phyloP scores from a whole-genome alignment of 1,140 invertebrate genomes.

The Papilio helenus region DNA sequence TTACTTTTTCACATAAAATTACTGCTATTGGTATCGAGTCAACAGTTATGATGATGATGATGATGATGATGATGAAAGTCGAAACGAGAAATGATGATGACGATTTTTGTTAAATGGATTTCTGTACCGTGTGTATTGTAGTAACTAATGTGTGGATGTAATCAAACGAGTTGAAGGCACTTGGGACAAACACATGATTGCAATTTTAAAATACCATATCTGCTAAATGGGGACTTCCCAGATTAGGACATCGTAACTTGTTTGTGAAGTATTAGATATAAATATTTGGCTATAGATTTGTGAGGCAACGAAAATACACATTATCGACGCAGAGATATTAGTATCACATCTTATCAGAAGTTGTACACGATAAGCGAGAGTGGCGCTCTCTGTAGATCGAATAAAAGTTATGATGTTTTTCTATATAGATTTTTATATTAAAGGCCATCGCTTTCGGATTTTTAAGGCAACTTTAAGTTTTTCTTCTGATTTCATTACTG shows the following conservation, averaged over 20 bases:
- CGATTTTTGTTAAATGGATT: no score
- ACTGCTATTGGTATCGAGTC: no score
- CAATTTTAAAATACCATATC: not conserved
- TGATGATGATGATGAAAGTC: no score
- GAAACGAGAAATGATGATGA: no score
- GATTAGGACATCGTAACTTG: not conserved
- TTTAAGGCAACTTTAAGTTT: no score
- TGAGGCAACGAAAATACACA: not conserved
- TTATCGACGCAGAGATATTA: conserved; percentile 15
- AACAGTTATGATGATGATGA: no score
- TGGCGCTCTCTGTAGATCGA: not conserved
- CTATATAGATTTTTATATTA: not conserved
- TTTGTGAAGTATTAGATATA: not conserved
- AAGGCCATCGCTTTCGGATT: no score
- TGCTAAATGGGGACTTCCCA: not conserved
- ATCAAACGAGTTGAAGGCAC: no score
- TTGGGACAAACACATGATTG: not conserved
- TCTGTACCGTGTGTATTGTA: no score
- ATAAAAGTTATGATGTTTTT: not conserved
- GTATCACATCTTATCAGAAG: conserved; percentile 23
- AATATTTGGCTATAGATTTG: not conserved
- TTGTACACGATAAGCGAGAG: conserved; percentile 17
- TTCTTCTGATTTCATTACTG: no score
- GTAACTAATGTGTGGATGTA: no score
- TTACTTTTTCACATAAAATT: no score